Evolutionary conservation across 2,888 invertebrate genomes (phyloP).

Genomic region (Seladonia tumulorum): DNA sequence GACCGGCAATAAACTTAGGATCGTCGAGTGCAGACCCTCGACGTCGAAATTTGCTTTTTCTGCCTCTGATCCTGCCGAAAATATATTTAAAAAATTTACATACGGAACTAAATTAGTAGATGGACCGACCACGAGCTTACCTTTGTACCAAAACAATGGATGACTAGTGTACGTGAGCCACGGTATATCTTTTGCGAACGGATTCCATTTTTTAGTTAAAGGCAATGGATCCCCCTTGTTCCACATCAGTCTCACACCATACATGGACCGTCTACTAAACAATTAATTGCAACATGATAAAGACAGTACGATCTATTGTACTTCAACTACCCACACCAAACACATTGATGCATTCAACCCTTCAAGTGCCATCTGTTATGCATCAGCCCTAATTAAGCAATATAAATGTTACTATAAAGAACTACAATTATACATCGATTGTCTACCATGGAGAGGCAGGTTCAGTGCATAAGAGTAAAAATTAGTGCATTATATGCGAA

Average conservation of each 20-base stretch:
- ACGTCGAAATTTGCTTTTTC: slow-evolving; percentile 78
- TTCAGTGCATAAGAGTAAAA: not conserved
- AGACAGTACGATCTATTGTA: not conserved
- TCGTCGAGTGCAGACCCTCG: slow-evolving; percentile 75
- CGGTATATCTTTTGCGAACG: slow-evolving; percentile 92
- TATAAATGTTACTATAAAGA: not conserved
- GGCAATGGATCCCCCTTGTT: slow-evolving; percentile 89
- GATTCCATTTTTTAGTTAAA: slow-evolving; percentile 92
- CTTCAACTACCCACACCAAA: not conserved
- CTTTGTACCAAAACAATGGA: slow-evolving; percentile 91
- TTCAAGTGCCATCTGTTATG: not conserved
- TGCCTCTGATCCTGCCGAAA: slow-evolving; percentile 67
- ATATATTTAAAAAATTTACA: not conserved
- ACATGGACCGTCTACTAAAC: slow-evolving; percentile 89
- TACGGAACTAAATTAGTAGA: not conserved
- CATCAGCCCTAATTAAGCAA: not conserved
- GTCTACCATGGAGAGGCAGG: not conserved
- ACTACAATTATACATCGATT: not conserved
- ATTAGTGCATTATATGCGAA: not conserved
- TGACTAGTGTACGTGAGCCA: slow-evolving; percentile 92
- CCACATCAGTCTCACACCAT: slow-evolving; percentile 92
- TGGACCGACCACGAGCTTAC: slow-evolving; percentile 80
- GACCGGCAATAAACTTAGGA: slow-evolving; percentile 78
- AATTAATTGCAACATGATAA: not conserved
- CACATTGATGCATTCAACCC: not conserved